These are phyloP conservation scores for Thaumatotibia leucotreta DNA, from an alignment of 1,140 invertebrate species.

Conservation along the genomic window DNA sequence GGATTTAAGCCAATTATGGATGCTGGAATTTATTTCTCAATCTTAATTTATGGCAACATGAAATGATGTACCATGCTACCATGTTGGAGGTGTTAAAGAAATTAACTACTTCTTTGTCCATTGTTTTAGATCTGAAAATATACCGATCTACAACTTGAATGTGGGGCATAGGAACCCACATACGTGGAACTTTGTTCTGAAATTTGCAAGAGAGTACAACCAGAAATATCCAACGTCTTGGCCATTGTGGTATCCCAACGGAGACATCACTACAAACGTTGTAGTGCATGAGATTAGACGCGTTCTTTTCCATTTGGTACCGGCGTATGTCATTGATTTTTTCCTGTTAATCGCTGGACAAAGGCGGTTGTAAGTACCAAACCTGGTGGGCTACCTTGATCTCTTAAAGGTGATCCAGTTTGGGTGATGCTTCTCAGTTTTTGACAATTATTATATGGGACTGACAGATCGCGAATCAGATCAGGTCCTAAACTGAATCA, in stretches of 20 bases:
- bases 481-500: too few relatives aligned
- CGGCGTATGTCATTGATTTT: slow-evolving; percentile 81
- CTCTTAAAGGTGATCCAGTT: too few relatives aligned
- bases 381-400: too few relatives aligned
- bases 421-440: too few relatives aligned
- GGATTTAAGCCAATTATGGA: too few relatives aligned
- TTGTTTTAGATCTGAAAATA: slow-evolving; percentile 73
- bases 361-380: slow-evolving; percentile 80
- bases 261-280: slow-evolving; percentile 78
- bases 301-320: slow-evolving; percentile 79
- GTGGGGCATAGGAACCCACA: slow-evolving; percentile 80
- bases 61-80: too few relatives aligned
- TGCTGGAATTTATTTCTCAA: too few relatives aligned
- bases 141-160: slow-evolving; percentile 86
- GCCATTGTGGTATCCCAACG: slow-evolving; percentile 81
- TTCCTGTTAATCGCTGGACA: slow-evolving; percentile 77
- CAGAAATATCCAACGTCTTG: slow-evolving; percentile 74
- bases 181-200: slow-evolving; percentile 89
- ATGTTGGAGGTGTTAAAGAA: too few relatives aligned
- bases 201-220: slow-evolving; percentile 77
- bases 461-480: too few relatives aligned
- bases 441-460: too few relatives aligned
- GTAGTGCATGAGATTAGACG: slow-evolving; percentile 75
- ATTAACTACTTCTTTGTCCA: too few relatives aligned
- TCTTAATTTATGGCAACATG: too few relatives aligned